Percentiles rank a stretch among this genome's conserved stretches.
Conservation (phyloP, 2,888 invertebrate genomes). For the Autographa pulchrina region DNA sequence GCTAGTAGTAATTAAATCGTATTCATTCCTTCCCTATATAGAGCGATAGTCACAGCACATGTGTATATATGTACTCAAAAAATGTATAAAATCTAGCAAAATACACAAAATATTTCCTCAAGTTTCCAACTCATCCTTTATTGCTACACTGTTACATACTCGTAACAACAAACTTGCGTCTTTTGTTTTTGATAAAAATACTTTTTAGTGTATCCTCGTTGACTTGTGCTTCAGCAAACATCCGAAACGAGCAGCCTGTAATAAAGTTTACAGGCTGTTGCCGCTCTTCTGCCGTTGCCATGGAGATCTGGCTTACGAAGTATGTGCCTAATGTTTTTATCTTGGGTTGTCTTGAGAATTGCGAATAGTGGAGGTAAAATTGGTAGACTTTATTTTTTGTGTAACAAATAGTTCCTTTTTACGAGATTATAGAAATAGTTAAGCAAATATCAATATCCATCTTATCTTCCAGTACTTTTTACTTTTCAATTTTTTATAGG, state of each 20-base stretch:
- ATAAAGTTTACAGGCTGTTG: constrained; percentile 37
- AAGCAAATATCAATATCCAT: too few relatives aligned
- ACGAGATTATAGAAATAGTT: too few relatives aligned
- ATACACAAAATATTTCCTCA: background rate
- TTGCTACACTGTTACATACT: background rate
- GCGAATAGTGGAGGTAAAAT: background rate
- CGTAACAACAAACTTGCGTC: constrained; percentile 7
- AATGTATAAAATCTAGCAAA: background rate
- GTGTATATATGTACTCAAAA: too few relatives aligned
- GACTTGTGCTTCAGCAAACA: constrained; percentile 16
- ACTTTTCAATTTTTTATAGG: background rate
- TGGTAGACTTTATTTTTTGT: background rate
- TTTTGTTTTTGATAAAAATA: constrained; percentile 29
- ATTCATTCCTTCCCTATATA: too few relatives aligned
- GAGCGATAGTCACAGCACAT: too few relatives aligned
- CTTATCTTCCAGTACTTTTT: background rate
- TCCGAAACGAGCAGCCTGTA: constrained; percentile 32
- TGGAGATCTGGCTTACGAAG: background rate
- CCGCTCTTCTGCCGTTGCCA: background rate
- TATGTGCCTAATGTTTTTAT: background rate
- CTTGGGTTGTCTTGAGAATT: background rate
- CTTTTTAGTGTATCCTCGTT: constrained; percentile 32
- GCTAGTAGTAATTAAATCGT: too few relatives aligned
- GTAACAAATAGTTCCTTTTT: too few relatives aligned
- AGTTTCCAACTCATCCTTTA: background rate